phyloP scores from a whole-genome alignment of 2,797 vertebrate species.

The Liparis tanakae region DNA sequence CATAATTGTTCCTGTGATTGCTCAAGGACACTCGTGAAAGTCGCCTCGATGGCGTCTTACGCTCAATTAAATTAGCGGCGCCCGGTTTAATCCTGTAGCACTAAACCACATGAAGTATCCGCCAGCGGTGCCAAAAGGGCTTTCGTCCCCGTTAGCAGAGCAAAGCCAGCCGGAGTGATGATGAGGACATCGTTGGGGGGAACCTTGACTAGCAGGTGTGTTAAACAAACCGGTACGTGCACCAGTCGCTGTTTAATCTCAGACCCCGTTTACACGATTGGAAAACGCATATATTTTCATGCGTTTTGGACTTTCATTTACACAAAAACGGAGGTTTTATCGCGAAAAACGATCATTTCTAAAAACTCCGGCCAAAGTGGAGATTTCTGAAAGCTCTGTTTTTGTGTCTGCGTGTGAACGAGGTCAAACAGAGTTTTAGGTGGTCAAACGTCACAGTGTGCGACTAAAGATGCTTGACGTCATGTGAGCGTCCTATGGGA shows the following conservation, averaged over 20 bases:
- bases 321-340: no score
- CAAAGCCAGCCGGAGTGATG: conserved; percentile 48
- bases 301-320: no score
- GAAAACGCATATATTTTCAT: no score
- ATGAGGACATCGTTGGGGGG: conserved; percentile 41
- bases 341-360: no score
- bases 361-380: no score
- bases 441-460: no score
- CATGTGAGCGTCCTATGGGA: no score
- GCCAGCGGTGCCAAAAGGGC: conserved; percentile 61
- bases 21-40: conserved; percentile 69
- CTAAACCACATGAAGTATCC: conserved; percentile 65
- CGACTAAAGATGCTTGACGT: no score
- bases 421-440: no score
- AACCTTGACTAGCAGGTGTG: conserved; percentile 26
- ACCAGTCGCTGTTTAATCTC: conserved; percentile 3
- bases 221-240: conserved; percentile 19
- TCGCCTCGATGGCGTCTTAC: conserved; percentile 55
- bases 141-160: conserved; percentile 58
- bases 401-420: no score
- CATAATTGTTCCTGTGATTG: conserved; percentile 50
- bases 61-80: conserved; percentile 69
- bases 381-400: no score
- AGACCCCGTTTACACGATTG: no score
- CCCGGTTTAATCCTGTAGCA: conserved; percentile 63